Percentiles rank a stretch among this genome's conserved stretches.
phyloP scores from a whole-genome alignment of 2,113 vertebrate genomes.

The Capricornis sumatraensis region DNA sequence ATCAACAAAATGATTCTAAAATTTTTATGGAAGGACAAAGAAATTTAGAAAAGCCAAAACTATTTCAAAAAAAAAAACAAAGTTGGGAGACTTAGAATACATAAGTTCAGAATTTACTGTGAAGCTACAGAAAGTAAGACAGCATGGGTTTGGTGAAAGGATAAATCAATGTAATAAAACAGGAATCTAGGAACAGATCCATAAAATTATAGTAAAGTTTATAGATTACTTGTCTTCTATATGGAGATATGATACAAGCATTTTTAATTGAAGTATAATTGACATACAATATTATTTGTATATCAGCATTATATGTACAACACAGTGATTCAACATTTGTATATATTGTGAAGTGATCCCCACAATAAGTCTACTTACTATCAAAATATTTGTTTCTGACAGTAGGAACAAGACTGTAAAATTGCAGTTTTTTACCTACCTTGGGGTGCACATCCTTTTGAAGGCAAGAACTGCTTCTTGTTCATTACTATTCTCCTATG shows the following conservation, averaged over 20 bases:
- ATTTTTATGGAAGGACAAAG: not conserved
- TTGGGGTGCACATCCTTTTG: not conserved
- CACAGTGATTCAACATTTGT: not conserved
- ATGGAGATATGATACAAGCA: not conserved
- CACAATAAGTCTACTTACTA: not conserved
- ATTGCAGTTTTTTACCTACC: not conserved
- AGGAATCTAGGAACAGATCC: not conserved
- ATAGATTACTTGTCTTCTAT: not conserved
- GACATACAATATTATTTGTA: not conserved
- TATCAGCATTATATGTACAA: not conserved
- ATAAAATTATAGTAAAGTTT: not conserved
- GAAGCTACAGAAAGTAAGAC: not conserved
- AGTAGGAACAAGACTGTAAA: not conserved
- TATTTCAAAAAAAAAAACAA: not conserved
- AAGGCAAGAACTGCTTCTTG: not conserved
- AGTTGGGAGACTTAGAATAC: not conserved
- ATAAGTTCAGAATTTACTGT: not conserved
- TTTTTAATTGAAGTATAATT: not conserved
- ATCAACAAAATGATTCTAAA: not conserved
- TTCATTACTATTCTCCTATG: not conserved
- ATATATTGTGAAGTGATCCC: not conserved
- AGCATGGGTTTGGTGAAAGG: not conserved
- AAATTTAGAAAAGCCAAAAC: not conserved
- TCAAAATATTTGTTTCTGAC: not conserved
- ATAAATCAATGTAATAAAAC: not conserved